These are phyloP conservation scores for Sebastes hubbsi DNA, from an alignment of 2,797 vertebrate genomes.

Conservation along the genomic window DNA sequence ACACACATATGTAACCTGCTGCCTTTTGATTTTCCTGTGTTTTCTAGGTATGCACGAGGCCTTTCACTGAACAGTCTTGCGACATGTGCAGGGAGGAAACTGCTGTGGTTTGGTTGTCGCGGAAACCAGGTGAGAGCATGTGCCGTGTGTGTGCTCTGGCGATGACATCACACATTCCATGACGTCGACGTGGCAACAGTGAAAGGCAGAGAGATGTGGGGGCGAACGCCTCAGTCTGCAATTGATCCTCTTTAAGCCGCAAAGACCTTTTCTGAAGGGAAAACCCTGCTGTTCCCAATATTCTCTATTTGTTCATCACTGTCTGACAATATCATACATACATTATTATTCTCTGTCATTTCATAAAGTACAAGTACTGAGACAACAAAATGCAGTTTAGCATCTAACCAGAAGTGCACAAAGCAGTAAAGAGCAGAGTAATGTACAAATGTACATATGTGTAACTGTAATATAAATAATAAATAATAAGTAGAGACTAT, in stretches of 20 bases:
- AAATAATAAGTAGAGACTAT: background rate
- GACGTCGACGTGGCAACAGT: conserved; percentile 67
- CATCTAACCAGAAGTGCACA: background rate
- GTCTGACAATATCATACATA: background rate
- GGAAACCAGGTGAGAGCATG: conserved; percentile 82
- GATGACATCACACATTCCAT: conserved; percentile 83
- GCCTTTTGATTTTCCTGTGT: conserved; percentile 19
- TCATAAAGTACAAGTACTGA: background rate
- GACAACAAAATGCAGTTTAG: background rate
- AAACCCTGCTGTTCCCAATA: conserved; percentile 24
- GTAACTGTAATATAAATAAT: background rate
- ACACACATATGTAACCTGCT: background rate
- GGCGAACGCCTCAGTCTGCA: conserved; percentile 19
- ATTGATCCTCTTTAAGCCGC: conserved; percentile 30
- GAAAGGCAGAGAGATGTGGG: conserved; percentile 45
- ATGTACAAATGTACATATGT: background rate
- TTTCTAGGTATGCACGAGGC: conserved; percentile 62
- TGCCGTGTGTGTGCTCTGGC: conserved; percentile 30
- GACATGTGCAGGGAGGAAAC: conserved; percentile 72
- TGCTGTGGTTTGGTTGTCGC: conserved; percentile 78
- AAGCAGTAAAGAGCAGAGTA: background rate
- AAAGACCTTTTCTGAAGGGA: background rate
- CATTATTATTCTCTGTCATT: background rate
- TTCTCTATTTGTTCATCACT: background rate
- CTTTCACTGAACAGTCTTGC: conserved; percentile 62